Evolutionary conservation across 2,888 invertebrate species (phyloP), one percentile per base, ranked within the genome.

Genomic region (Athalia rosae): DNA sequence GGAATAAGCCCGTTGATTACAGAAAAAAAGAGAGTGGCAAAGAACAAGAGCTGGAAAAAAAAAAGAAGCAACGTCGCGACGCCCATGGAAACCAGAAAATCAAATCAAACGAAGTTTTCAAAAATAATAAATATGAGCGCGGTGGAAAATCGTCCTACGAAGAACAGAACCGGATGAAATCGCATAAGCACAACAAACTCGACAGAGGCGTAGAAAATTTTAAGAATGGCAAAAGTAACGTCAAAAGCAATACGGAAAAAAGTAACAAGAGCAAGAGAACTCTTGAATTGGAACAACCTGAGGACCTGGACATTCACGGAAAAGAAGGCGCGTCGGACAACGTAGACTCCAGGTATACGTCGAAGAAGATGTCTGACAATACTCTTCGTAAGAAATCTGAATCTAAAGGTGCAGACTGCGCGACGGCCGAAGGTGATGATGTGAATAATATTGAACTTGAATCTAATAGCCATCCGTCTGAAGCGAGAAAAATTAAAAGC

Each of bases 291-390:
- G 53, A 67, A 11, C 11, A 15, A 15, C 50, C 53, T 6, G 28
- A 28, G 3, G 67, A 67, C 4, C 6, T 53, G n/a, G 28, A 8
- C 50, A 67, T 41, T 9, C 15, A 28, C 9, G 50, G 28, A 3
- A 28, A 11, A 5, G 67, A 50, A 28, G 48, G 53, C 9, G 11
- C 41, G 11, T 6, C 28, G 28, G 50, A 53, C 15, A 67, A 53
- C 15, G 9, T 8, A 41, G 11, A 67, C 8, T 67, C 67, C 41
- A 13, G 15, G 9, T 53, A 6, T 7, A 50, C 41, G 4, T 53
- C 67, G 11, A 53, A 53, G 50, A 67, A 67, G 50, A 11, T 5
- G 41, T n/a, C 67, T 67, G 41, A 53, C 41, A 50, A 53, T 53
- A 53, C 48, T 28, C 28, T 41, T 7, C n/a, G 28, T 2, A 50